These are phyloP conservation scores for Cryptomyrus ogoouensis DNA, from an alignment of 2,113 vertebrate species.

Conservation along the genomic window DNA sequence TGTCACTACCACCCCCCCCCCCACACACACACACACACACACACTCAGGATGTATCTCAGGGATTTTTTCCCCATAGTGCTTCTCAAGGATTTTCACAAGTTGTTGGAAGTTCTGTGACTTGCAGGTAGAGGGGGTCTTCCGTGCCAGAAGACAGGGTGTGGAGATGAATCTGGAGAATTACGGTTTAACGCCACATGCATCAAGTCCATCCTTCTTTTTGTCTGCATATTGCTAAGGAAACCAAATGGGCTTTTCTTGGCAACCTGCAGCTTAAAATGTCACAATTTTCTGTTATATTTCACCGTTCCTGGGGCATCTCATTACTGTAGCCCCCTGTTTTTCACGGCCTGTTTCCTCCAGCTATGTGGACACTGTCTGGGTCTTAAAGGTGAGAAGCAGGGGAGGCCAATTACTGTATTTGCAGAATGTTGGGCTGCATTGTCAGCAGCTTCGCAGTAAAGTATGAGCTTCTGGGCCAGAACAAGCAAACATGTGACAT, in stretches of 20 bases:
- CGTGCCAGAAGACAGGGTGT: slow-evolving; percentile 30
- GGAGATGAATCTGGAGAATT: background rate
- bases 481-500: background rate
- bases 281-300: slow-evolving; percentile 10
- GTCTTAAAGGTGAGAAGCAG: slow-evolving; percentile 20
- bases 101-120: background rate
- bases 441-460: background rate
- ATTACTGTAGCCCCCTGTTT: slow-evolving; percentile 15
- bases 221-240: background rate
- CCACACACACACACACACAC: background rate
- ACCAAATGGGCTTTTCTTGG: background rate
- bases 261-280: slow-evolving; percentile 8
- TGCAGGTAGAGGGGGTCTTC: slow-evolving; percentile 39
- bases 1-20: no score
- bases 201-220: background rate
- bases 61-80: background rate
- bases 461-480: background rate
- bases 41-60: background rate
- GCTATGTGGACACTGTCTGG: background rate
- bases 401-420: slow-evolving; percentile 19
- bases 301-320: slow-evolving; percentile 7
- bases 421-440: background rate
- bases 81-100: background rate
- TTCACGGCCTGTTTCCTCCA: background rate
- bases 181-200: background rate